Base-by-base conservation (phyloP, 2,888 invertebrate genomes). In the Eudemis profundana region DNA sequence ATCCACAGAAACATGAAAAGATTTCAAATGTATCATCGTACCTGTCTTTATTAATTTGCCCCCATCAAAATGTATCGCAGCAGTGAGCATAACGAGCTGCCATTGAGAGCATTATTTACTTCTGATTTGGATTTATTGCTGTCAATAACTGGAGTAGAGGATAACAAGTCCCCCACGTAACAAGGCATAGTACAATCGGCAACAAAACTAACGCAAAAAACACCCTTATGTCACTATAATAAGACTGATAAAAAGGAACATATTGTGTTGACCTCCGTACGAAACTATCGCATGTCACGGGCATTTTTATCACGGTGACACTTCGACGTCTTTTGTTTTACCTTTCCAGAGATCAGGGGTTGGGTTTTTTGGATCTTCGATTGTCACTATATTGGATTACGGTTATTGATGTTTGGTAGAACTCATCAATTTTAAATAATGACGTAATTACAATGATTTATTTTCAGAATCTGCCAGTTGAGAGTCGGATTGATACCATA, bases 101-200 rank as follows among this genome's bases (percentile, higher is more conserved):
- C 59, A 51, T 40, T 40, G 46, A 60, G 47, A 46, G 36, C 53
- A 60, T 65, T 65, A 65, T 47, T 65, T 65, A 65, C 65, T 60
- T 60, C 65, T 60, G 59, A 65, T 65, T 65, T 60, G 53, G 59
- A 65, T 65, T 65, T 65, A 65, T 65, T 65, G 60, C 60, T 21
- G 46, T 65, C 59, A 53, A 65, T 65, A 65, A 50, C 59, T 47
- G 38, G 60, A 47, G 59, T 73, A 68, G 70, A 68, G 72, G 76
- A 80, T 84, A 85, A 84, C 83, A 78, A 82, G 81, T 69, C 72
- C 68, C 50, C 66, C 50, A 71, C 76, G 78, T 84, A 85, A 83
- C 81, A 80, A 83, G 82, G 70, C 70, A 69, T 68, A 67, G 66
- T 74, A 71, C 57, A 57, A 17, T 14, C 8, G 21, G 42, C 38